Evolutionary conservation across 2,797 vertebrate species (phyloP).

Genomic region (Enteromius argenteus): DNA sequence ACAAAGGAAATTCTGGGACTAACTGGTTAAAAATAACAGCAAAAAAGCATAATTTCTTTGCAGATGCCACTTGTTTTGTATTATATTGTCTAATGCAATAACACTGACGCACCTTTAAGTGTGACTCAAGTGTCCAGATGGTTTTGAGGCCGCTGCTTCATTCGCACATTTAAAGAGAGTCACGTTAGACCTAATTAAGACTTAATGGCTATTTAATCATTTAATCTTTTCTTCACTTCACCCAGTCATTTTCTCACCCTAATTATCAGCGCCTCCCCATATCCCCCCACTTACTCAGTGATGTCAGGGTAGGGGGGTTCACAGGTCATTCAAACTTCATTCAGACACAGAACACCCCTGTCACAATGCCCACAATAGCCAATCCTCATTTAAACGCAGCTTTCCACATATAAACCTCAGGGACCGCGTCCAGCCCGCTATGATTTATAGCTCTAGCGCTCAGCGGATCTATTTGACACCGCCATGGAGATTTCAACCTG

Average conservation of each 20-base stretch:
- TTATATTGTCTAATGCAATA: neutral
- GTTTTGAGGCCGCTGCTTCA: neutral
- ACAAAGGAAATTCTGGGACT: too few species aligned
- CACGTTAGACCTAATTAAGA: constrained; percentile 39
- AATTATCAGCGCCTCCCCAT: constrained; percentile 61
- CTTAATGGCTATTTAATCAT: constrained; percentile 41
- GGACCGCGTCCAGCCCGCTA: constrained; percentile 52
- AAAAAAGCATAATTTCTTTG: neutral
- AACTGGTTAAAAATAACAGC: neutral
- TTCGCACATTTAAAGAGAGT: constrained; percentile 8
- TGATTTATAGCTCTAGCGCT: constrained; percentile 60
- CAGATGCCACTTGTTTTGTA: neutral
- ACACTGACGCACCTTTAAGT: neutral
- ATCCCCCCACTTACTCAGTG: constrained; percentile 82
- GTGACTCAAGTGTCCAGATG: constrained; percentile 10
- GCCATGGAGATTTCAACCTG: constrained; percentile 34
- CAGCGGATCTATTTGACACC: constrained; percentile 48
- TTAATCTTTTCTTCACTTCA: constrained; percentile 42
- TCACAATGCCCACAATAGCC: constrained; percentile 41
- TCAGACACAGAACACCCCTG: constrained; percentile 42
- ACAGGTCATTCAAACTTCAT: constrained; percentile 75
- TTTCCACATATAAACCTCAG: constrained; percentile 41
- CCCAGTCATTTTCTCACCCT: constrained; percentile 45
- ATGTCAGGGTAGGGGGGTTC: constrained; percentile 73
- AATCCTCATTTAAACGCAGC: constrained; percentile 41